These are phyloP conservation scores for Agelastica alni DNA, from an alignment of 2,888 invertebrate genomes.

Conservation along the genomic window DNA sequence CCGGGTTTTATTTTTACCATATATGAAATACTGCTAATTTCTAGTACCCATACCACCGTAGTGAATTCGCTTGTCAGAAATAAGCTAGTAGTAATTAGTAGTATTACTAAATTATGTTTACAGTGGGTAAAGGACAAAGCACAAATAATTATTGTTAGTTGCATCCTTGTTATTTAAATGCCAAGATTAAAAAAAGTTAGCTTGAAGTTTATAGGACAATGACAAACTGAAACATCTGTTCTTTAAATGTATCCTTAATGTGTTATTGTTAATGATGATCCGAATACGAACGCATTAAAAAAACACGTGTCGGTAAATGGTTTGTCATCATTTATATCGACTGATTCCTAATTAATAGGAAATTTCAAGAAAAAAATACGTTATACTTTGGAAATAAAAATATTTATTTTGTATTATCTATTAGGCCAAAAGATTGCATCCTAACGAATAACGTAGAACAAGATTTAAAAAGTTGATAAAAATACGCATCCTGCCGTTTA, in stretches of 20 bases:
- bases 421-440: too few species aligned
- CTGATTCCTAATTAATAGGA: background rate
- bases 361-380: background rate
- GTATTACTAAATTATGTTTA: too few species aligned
- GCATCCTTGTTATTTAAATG: background rate
- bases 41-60: too few species aligned
- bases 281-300: background rate
- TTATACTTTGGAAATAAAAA: background rate
- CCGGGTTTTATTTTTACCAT: too few species aligned
- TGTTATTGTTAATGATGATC: too few species aligned
- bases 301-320: background rate
- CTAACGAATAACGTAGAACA: too few species aligned
- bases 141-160: background rate
- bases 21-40: too few species aligned
- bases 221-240: slow-evolving; percentile 3
- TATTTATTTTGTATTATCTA: background rate
- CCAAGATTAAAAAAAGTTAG: background rate
- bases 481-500: too few species aligned
- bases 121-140: too few species aligned
- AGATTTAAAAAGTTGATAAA: too few species aligned
- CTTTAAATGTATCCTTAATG: background rate
- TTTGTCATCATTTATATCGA: background rate
- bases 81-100: too few species aligned
- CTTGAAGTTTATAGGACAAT: background rate
- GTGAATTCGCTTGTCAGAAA: too few species aligned